Evolutionary conservation across 2,888 invertebrate genomes (phyloP).

Genomic region (Apocheima hispidaria): DNA sequence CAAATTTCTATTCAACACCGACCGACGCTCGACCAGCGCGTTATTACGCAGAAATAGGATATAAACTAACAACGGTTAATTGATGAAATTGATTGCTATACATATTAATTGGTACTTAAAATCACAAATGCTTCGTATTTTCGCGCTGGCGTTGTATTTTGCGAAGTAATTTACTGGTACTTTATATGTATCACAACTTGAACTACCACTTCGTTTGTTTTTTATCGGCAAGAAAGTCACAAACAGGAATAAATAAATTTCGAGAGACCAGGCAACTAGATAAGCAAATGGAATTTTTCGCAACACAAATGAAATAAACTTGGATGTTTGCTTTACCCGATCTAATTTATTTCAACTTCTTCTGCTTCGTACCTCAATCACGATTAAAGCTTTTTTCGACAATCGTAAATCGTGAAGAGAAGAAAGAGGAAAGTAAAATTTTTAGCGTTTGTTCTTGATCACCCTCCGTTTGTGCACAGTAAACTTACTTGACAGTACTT

Average conservation of each 20-base stretch:
- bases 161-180: background rate
- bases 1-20: slow-evolving; percentile 67
- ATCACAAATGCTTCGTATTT: slow-evolving; percentile 13
- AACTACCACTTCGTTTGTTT: background rate
- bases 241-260: slow-evolving; percentile 30
- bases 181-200: background rate
- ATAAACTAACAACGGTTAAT: slow-evolving; percentile 15
- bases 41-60: slow-evolving; percentile 41
- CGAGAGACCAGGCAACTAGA: slow-evolving; percentile 25
- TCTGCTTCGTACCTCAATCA: slow-evolving; percentile 35
- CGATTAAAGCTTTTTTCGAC: slow-evolving; percentile 39
- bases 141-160: background rate
- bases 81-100: slow-evolving; percentile 23
- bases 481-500: slow-evolving; percentile 16
- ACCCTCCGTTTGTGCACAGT: slow-evolving; percentile 28
- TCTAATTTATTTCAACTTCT: slow-evolving; percentile 42
- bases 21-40: slow-evolving; percentile 41
- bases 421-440: slow-evolving; percentile 44
- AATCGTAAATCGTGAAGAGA: slow-evolving; percentile 43
- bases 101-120: slow-evolving; percentile 15
- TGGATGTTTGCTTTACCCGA: slow-evolving; percentile 38
- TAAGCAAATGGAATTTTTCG: slow-evolving; percentile 38
- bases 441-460: slow-evolving; percentile 44
- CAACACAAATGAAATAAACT: slow-evolving; percentile 38
- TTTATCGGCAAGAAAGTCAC: slow-evolving; percentile 11